Conservation (phyloP, 1,140 invertebrate species). For the Aphidius gifuensis region DNA sequence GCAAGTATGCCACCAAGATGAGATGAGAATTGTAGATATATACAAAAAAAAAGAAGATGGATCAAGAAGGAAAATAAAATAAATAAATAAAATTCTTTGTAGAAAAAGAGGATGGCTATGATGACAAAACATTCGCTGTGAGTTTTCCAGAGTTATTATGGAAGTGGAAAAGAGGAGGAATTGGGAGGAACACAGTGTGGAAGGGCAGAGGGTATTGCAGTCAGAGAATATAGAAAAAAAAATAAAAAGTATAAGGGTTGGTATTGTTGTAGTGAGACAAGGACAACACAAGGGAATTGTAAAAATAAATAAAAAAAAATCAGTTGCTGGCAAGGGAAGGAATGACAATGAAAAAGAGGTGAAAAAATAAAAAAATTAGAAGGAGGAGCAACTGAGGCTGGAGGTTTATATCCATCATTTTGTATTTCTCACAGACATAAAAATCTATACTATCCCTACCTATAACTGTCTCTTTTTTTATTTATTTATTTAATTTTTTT, state of each 20-base stretch:
- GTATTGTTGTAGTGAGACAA: conserved; percentile 30
- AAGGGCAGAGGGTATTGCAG: neutral
- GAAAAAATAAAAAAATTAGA: conserved; percentile 21
- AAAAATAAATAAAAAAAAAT: conserved; percentile 24
- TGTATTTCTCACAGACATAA: conserved; percentile 52
- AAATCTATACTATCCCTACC: conserved; percentile 32
- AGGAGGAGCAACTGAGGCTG: conserved; percentile 25
- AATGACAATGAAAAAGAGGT: conserved; percentile 18
- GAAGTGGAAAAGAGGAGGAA: conserved; percentile 24
- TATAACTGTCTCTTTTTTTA: neutral
- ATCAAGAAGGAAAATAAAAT: conserved; percentile 2
- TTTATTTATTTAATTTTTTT: too few relatives aligned
- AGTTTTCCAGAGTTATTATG: conserved; percentile 35
- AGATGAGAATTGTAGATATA: neutral
- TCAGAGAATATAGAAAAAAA: conserved; percentile 1
- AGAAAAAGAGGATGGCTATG: conserved; percentile 35
- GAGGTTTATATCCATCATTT: conserved; percentile 55
- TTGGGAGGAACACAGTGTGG: conserved; percentile 26
- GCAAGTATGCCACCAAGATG: too few relatives aligned
- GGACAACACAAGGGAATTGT: conserved; percentile 27
- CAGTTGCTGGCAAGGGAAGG: conserved; percentile 7
- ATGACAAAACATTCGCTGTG: conserved; percentile 48
- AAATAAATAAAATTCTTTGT: neutral
- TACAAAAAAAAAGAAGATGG: conserved; percentile 2
- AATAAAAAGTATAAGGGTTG: conserved; percentile 14